Evolutionary conservation across 2,888 invertebrate genomes (phyloP), one percentile per base, ranked within the genome.

Genomic region (Epiblema foenella): DNA sequence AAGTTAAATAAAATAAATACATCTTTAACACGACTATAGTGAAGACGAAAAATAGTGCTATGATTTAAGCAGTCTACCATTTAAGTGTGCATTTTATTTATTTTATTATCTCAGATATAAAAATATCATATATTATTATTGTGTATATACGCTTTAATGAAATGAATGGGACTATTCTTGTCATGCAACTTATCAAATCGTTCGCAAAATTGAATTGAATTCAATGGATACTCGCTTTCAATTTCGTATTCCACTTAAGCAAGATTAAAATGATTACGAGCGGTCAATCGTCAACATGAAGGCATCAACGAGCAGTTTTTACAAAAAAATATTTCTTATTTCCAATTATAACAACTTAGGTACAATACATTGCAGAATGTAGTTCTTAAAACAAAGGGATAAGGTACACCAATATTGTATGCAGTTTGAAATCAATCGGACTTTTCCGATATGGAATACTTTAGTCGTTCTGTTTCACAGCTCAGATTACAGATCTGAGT

Each of bases 401-500:
- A 69, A 56, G 63, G 49, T 51, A 39, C 39, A 29, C 17, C 29
- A 29, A 49, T 59, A 24, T 60, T 42, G 42, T 49, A 33, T 42
- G 29, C 52, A 56, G 20, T 67, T 49, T 39, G 60, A 62, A 60
- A 67, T 62, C 56, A 62, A 67, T 68, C 46, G 33, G 51, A 65
- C 24, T 69, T 67, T 62, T 60, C 66, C 42, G 57, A 67, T 67
- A 71, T 67, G 66, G 62, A n/a, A 62, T 67, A 71, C 62, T 71
- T 71, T 56, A 24, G 65, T 51, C 49, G 66, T 69, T 67, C 52
- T 46, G 66, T 39, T 57, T 62, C 71, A 57, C 52, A 58, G 71
- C 74, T 77, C 76, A 72, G 74, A 74, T 78, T 77, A 74, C 78
- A 74, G 69, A 66, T 60, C 62, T 57, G 71, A 72, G 73, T 74